phyloP scores from a whole-genome alignment of 2,888 invertebrate genomes.

The Andrena chrysosceles region DNA sequence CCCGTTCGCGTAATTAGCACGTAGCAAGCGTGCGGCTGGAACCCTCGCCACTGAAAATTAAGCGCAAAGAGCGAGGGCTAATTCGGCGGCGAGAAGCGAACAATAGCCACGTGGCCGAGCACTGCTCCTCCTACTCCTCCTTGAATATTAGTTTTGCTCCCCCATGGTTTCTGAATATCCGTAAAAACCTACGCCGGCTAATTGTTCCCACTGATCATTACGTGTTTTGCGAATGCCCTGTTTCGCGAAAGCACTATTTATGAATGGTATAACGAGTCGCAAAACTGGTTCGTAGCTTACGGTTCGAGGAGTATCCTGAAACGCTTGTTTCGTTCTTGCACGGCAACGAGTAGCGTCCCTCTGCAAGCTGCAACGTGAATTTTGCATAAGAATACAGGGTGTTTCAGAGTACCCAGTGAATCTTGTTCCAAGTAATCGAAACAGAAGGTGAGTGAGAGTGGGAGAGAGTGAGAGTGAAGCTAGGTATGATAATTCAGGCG shows the following conservation, averaged over 20 bases:
- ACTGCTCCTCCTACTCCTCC: conserved; percentile 39
- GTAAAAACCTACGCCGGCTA: conserved; percentile 37
- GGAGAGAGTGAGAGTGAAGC: not conserved
- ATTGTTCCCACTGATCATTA: conserved; percentile 48
- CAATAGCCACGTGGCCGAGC: conserved; percentile 70
- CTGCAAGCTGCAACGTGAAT: conserved; percentile 49
- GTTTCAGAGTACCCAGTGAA: not conserved
- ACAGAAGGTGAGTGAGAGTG: not conserved
- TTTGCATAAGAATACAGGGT: conserved; percentile 74
- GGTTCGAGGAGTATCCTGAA: conserved; percentile 56
- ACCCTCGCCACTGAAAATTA: conserved; percentile 5
- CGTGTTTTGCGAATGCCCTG: conserved; percentile 27
- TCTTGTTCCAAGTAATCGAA: not conserved
- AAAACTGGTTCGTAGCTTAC: conserved; percentile 72
- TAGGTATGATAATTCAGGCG: too few species aligned
- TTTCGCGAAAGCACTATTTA: conserved; percentile 30
- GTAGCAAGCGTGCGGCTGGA: not conserved
- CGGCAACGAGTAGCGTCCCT: conserved; percentile 30
- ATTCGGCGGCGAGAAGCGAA: conserved; percentile 35
- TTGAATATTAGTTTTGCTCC: conserved; percentile 60
- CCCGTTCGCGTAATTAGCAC: conserved; percentile 36
- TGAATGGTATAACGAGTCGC: conserved; percentile 68
- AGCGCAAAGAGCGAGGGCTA: conserved; percentile 39
- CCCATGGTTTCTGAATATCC: conserved; percentile 35
- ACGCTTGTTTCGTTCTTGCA: conserved; percentile 47